These are phyloP conservation scores for Leptopterna dolabrata DNA, from an alignment of 2,888 invertebrate species.

Conservation along the genomic window DNA sequence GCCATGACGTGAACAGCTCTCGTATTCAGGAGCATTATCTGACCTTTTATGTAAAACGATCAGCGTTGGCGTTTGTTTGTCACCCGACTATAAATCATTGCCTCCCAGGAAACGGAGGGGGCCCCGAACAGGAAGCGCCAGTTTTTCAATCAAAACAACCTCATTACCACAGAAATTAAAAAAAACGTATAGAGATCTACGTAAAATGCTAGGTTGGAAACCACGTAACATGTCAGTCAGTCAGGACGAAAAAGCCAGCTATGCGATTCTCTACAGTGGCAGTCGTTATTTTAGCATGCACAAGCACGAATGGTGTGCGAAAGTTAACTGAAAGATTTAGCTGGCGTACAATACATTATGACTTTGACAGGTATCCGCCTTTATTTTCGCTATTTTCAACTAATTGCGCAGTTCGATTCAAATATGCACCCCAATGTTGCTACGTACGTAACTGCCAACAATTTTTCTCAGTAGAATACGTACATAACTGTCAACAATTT, in stretches of 20 bases:
- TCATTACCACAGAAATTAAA: neutral
- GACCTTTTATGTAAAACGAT: neutral
- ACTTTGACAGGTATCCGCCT: slow-evolving; percentile 7
- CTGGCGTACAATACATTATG: slow-evolving; percentile 62
- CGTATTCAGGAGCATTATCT: neutral
- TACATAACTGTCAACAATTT: no score
- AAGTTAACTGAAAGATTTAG: slow-evolving; percentile 60
- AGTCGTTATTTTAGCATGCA: neutral
- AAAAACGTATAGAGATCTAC: neutral
- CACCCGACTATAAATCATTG: neutral
- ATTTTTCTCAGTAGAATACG: no score
- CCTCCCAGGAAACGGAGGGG: neutral
- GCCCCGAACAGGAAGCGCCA: neutral
- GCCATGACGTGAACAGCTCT: neutral
- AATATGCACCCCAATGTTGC: no score
- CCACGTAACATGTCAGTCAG: neutral
- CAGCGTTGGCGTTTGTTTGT: neutral
- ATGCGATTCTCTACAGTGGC: neutral
- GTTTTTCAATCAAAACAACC: neutral
- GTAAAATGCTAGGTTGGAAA: neutral
- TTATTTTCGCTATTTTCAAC: neutral
- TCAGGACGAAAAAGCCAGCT: neutral
- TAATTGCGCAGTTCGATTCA: no score
- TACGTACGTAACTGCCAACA: no score
- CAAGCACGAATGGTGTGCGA: neutral